Evolutionary conservation across 2,113 vertebrate species (phyloP).

Genomic region (Mus musculus): DNA sequence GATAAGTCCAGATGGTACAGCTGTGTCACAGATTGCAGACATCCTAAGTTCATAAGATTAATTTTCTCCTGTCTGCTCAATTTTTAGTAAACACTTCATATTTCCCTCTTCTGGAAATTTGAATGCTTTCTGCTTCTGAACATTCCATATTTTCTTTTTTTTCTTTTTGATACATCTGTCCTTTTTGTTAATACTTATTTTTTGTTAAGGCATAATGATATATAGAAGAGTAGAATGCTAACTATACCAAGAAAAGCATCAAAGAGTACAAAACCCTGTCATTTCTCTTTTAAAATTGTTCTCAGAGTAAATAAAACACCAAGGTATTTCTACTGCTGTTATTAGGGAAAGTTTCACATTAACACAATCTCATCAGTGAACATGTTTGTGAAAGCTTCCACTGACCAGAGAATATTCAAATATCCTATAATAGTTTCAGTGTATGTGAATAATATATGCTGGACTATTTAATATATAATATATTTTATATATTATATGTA

Average conservation of each 20-base stretch:
- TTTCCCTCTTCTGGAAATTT: neutral
- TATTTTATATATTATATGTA: no score
- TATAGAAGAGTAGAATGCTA: neutral
- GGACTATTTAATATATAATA: neutral
- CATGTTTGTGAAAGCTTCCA: no score
- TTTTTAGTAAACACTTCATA: neutral
- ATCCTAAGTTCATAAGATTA: conserved; percentile 1
- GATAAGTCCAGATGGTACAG: neutral
- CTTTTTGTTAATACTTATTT: neutral
- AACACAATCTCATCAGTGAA: neutral
- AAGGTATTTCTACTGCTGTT: neutral
- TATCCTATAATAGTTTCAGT: neutral
- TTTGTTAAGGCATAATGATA: neutral
- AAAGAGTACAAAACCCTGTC: neutral
- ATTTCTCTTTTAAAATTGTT: neutral
- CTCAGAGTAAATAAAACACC: neutral
- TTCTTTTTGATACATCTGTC: neutral
- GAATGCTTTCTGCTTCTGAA: neutral
- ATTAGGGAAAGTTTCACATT: neutral
- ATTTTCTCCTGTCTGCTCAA: neutral
- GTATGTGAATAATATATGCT: neutral
- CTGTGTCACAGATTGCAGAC: conserved; percentile 1
- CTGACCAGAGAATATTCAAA: neutral
- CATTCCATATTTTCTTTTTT: neutral
- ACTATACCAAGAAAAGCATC: neutral